Percentiles rank a stretch among this genome's conserved stretches.
Conservation (phyloP, 2,888 invertebrate species). For the Leucophenga montana region DNA sequence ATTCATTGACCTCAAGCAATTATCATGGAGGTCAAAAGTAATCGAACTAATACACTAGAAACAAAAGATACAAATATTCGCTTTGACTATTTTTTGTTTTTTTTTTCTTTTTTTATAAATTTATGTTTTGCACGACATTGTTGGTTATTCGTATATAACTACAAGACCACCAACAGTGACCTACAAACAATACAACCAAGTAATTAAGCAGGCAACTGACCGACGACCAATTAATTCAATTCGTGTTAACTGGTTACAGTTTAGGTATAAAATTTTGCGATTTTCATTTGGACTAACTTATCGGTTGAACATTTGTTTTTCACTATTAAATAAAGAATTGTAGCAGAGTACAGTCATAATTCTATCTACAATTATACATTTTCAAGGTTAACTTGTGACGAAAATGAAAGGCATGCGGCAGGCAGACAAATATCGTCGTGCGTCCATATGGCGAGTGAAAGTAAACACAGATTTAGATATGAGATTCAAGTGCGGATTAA, state of each 20-base stretch:
- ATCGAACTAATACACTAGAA: background rate
- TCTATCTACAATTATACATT: too few relatives aligned
- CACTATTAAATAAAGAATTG: background rate
- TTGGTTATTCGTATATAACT: background rate
- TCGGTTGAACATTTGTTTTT: background rate
- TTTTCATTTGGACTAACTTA: background rate
- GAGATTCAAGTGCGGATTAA: too few relatives aligned
- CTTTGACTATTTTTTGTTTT: constrained; percentile 3
- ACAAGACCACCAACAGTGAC: constrained; percentile 11
- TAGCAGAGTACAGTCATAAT: too few relatives aligned
- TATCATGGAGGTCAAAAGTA: constrained; percentile 51
- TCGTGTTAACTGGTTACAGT: background rate
- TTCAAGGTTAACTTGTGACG: too few relatives aligned
- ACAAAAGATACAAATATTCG: constrained; percentile 49
- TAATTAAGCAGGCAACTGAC: background rate
- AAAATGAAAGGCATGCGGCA: too few relatives aligned
- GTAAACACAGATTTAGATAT: too few relatives aligned
- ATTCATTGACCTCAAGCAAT: constrained; percentile 60
- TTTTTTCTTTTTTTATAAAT: constrained; percentile 5
- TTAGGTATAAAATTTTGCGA: background rate
- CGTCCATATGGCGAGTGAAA: too few relatives aligned
- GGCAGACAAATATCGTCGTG: too few relatives aligned
- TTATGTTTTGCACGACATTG: background rate
- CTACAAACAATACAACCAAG: constrained; percentile 1
- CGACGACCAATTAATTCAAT: constrained; percentile 2